Evolutionary conservation across 2,888 invertebrate species (phyloP), one percentile per base, ranked within the genome.

Genomic region (Orthosia cruda): DNA sequence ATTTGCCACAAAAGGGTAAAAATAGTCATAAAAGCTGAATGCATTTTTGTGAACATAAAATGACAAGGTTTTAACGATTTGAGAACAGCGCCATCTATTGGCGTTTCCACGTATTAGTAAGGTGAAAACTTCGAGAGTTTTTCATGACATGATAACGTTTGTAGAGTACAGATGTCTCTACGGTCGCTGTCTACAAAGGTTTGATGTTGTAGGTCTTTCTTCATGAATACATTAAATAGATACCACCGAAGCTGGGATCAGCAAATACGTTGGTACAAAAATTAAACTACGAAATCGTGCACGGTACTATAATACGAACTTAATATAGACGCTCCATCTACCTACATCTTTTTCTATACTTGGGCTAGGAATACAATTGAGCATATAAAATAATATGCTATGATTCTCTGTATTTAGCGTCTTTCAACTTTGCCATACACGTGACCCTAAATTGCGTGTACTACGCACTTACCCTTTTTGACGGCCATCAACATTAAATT

Each of bases 21-120:
- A 20, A 26, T 20, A 23, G 3, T 26, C 7, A 15, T 47, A 13
- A 26, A 50, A 47, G 9, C 12, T 40, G 12, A 20, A 18, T 18
- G n/a, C 4, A 20, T 54, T 16, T n/a, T 23, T 4, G 7, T 1
- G 18, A 47, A 23, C 13, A 18, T 13, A 23, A 58, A 12, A 47
- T 3, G 5, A 12, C 32, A 2, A 12, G 0, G 13, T 68, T 71
- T 47, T 2, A 3, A 32, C 0, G 2, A 52, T 3, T 63, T 74
- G 20, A 47, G 40, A 50, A 76, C 72, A 87, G 63, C 82, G 88
- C 88, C 87, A 88, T 87, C 87, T 87, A 40, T 40, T 47, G n/a
- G 50, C 54, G 49, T 73, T 71, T 64, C 18, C 47, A 40, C 55
- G 47, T 20, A 76, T 23, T 59, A 15, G 7, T 18, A 47, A 23